These are phyloP conservation scores for Pseudorhiza aurosa DNA, from an alignment of 30 jellyfish, hydroid and myxozoan genomes.

Conservation along the genomic window DNA sequence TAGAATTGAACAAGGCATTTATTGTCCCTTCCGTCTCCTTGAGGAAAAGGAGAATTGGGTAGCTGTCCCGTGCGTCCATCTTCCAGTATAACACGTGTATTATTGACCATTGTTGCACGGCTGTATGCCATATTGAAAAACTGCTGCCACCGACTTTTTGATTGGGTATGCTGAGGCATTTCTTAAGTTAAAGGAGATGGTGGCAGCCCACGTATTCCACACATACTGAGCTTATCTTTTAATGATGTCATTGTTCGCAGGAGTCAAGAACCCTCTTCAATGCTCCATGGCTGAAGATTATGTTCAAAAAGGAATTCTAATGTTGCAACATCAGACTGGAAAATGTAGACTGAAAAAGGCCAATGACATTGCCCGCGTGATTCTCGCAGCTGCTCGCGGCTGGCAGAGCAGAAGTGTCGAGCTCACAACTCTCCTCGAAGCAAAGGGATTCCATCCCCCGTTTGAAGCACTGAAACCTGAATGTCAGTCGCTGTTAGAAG, in stretches of 20 bases:
- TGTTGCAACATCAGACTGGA: slow-evolving; percentile 63
- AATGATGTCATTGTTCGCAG: not conserved
- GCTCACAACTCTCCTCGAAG: slow-evolving; percentile 10
- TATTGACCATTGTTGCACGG: too few species aligned
- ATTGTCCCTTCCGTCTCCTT: too few species aligned
- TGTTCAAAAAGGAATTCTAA: slow-evolving; percentile 60
- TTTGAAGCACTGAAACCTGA: slow-evolving; percentile 44
- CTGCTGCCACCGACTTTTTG: too few species aligned
- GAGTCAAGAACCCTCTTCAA: slow-evolving; percentile 48
- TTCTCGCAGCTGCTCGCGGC: slow-evolving; percentile 76
- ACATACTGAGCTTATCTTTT: too few species aligned
- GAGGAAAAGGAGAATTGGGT: too few species aligned
- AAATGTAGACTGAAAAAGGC: slow-evolving; percentile 63
- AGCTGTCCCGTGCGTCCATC: too few species aligned
- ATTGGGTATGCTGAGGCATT: too few species aligned
- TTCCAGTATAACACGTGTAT: too few species aligned
- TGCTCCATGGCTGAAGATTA: slow-evolving; percentile 68
- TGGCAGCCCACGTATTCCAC: too few species aligned
- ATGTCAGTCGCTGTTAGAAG: slow-evolving; percentile 57
- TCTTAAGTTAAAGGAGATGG: too few species aligned
- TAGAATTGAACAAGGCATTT: too few species aligned
- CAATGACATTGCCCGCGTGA: slow-evolving; percentile 61
- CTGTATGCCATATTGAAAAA: too few species aligned
- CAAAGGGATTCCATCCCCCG: slow-evolving; percentile 20
- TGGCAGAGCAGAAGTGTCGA: slow-evolving; percentile 66